phyloP scores from a whole-genome alignment of 2,113 vertebrate genomes.

The Chelonoidis abingdonii region DNA sequence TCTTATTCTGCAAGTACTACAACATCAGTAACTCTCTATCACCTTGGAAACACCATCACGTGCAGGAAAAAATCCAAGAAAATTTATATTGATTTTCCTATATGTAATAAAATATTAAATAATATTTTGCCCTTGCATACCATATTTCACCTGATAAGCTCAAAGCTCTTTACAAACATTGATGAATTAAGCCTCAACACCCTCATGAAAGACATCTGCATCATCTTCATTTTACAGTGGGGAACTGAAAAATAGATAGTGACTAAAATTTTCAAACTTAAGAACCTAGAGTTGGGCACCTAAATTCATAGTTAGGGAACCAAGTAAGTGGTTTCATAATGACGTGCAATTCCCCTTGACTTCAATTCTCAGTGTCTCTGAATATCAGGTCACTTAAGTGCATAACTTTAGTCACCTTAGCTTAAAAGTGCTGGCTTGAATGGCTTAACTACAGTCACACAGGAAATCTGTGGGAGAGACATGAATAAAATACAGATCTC shows the following conservation, averaged over 20 bases:
- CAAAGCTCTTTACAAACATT: not conserved
- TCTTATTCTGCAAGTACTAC: not conserved
- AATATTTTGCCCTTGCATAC: not conserved
- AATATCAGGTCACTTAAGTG: not conserved
- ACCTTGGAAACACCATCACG: constrained; percentile 74
- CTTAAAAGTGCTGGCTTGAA: not conserved
- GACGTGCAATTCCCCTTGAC: not conserved
- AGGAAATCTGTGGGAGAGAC: not conserved
- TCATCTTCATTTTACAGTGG: not conserved
- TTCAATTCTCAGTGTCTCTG: not conserved
- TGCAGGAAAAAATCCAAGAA: constrained; percentile 30
- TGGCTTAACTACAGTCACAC: not conserved
- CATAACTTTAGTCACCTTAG: not conserved
- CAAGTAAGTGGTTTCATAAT: not conserved
- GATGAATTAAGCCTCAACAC: not conserved
- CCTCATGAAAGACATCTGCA: not conserved
- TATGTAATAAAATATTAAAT: not conserved
- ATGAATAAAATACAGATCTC: not conserved
- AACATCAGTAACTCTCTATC: constrained; percentile 44
- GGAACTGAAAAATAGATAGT: not conserved
- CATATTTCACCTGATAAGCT: not conserved
- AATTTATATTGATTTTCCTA: constrained; percentile 29
- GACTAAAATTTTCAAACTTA: not conserved
- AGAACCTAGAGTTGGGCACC: not conserved
- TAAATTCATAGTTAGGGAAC: not conserved